Conservation (phyloP, 1,140 invertebrate species). For the Drosophila kohkoa region DNA sequence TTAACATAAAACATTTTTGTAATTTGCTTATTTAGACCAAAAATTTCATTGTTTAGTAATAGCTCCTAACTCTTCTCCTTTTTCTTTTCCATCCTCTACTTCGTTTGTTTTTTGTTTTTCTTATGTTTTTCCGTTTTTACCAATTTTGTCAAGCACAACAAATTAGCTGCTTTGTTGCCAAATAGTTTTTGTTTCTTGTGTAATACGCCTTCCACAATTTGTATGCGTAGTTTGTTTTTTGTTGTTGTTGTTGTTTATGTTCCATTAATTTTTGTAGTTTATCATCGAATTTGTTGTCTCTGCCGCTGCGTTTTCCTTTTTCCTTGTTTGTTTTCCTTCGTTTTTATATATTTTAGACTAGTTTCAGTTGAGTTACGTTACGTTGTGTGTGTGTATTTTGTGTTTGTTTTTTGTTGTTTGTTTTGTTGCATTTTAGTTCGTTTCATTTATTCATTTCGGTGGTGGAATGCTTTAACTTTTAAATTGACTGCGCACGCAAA, state of each 20-base stretch:
- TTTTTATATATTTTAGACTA: slow-evolving; percentile 64
- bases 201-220: slow-evolving; percentile 34
- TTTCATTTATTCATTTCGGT: slow-evolving; percentile 62
- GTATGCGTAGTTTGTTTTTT: slow-evolving; percentile 12
- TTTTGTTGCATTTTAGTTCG: slow-evolving; percentile 49
- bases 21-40: slow-evolving; percentile 39
- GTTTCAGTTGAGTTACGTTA: slow-evolving; percentile 81
- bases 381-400: slow-evolving; percentile 50
- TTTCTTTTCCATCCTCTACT: neutral
- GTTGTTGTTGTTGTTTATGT: neutral
- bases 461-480: slow-evolving; percentile 75
- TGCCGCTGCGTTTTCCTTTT: slow-evolving; percentile 54
- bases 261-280: slow-evolving; percentile 4
- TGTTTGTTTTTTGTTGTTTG: slow-evolving; percentile 38
- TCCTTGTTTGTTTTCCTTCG: neutral
- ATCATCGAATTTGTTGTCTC: slow-evolving; percentile 34
- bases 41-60: slow-evolving; percentile 19
- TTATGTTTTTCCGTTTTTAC: slow-evolving; percentile 31
- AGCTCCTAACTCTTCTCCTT: neutral
- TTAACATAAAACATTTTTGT: slow-evolving; percentile 72
- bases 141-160: slow-evolving; percentile 67
- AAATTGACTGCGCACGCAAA: slow-evolving; percentile 39
- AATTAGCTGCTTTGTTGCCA: slow-evolving; percentile 50
- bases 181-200: slow-evolving; percentile 25
- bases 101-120: slow-evolving; percentile 13